Base-by-base conservation (phyloP, 2,113 vertebrate species). In the Agapornis roseicollis region DNA sequence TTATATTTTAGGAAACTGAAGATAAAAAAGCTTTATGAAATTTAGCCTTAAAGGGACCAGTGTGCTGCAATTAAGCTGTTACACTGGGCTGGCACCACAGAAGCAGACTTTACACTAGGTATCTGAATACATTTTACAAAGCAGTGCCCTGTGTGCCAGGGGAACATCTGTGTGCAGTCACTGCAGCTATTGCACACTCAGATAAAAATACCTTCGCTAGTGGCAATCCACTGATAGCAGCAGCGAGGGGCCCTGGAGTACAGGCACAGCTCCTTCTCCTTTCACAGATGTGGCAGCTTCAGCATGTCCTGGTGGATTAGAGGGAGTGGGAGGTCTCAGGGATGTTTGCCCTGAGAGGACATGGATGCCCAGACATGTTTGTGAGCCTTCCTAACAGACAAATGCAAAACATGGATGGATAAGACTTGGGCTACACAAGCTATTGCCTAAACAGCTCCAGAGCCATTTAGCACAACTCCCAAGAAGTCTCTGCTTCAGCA, bases 1-100 rank as follows among this genome's bases (percentile, higher is more conserved):
- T 95, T 95, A 95, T 90, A 92, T 93, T 96, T 96, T 94, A 89
- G 85, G 90, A 96, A 97, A 83, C 61, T 29, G 47, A 61, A 91
- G 93, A 97, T 94, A 90, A 95, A 95, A 95, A 84, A 64, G 85
- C 80, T 89, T 79, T 63, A 91, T 73, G 93, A 90, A 95, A 94
- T 79, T 80, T 71, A 83, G 69, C 80, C 92, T 96, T 85, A 88
- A 74, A 93, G 92, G 84, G 80, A 33, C 72, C 55, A 11, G 20
- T 4, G 70, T 46, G 65, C 84, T 41, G 52, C 70, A 53, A 19
- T 7, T 22, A 91, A 56, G n/a, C 35, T 31, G 47, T 31, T 58
- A 29, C 47, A 41, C 11, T 1, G 3, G 1, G 31, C 66, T 49
- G 61, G 70, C 15, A 27, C 20, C 28, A 39, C 35, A 53, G 31